A percentile compares a stretch with the other conserved stretches of the same genome.
These are phyloP conservation scores for Chrysolina haemoptera DNA, from an alignment of 2,888 invertebrate species.

Conservation along the genomic window DNA sequence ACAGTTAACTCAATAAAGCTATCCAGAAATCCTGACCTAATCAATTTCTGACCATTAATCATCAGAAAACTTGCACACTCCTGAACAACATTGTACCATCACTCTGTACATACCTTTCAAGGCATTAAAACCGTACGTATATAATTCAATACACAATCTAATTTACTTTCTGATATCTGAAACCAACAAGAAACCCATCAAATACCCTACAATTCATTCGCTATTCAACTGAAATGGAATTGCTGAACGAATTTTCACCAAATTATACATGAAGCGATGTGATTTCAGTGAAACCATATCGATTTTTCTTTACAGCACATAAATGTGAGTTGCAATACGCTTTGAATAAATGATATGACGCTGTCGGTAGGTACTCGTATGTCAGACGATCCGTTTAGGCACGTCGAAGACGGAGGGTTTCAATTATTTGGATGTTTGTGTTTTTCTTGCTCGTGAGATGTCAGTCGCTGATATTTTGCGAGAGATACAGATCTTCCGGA, in stretches of 20 bases:
- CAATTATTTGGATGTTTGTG: not conserved
- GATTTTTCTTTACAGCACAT: not conserved
- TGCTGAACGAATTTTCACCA: slow-evolving; percentile 19
- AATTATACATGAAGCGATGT: slow-evolving; percentile 16
- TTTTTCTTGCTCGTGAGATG: not conserved
- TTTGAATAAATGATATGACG: not conserved
- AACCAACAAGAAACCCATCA: slow-evolving; percentile 6
- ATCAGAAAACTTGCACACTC: too few species aligned
- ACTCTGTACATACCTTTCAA: not conserved
- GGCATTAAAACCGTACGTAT: not conserved
- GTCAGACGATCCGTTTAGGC: slow-evolving; percentile 3
- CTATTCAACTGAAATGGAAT: slow-evolving; percentile 12
- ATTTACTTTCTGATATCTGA: not conserved
- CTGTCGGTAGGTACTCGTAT: not conserved
- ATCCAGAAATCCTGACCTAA: too few species aligned
- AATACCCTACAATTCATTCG: slow-evolving; percentile 13
- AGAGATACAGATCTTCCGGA: not conserved
- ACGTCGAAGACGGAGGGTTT: not conserved
- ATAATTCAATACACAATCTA: slow-evolving; percentile 16
- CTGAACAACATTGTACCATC: too few species aligned
- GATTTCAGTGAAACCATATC: slow-evolving; percentile 6
- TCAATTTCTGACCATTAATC: too few species aligned
- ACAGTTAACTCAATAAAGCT: too few species aligned
- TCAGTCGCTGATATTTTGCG: not conserved
- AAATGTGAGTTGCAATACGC: slow-evolving; percentile 10